Evolutionary conservation across 2,113 vertebrate genomes (phyloP), one percentile per base, ranked within the genome.

Genomic region (Pantherophis guttatus): DNA sequence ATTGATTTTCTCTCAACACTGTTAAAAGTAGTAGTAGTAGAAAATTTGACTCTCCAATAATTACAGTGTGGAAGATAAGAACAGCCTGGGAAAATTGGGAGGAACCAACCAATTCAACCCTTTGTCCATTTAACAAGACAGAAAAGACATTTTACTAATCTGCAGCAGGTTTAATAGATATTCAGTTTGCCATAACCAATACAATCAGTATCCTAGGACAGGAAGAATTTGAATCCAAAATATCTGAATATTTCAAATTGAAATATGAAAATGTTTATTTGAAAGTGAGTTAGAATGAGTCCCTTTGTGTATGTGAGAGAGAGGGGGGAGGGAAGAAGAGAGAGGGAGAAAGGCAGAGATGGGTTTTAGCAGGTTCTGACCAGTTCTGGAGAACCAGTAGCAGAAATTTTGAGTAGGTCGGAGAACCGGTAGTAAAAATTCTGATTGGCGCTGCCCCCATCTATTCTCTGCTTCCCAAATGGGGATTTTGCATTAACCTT

Each of bases 311-410:
- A 6, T 33, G 70, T 2, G 7, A 17, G 59, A 62, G 8, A 62
- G 24, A 8, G 3, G 23, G 26, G 10, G 9, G 29, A 9, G 3
- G 2, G 9, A 3, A 2, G 21, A 8, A 21, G 0, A 21, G 21
- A 21, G 17, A 58, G 55, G 59, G 8, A 59, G 58, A 8, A 0
- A 59, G 23, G 8, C 2, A 26, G 3, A 48, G 44, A 0, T 48
- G 44, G 44, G 44, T 48, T 48, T 48, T 5, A 48, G 44, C 44
- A 48, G 44, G 44, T 48, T 48, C 44, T 48, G 44, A 48, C 44
- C 44, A 48, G 44, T 48, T 48, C 44, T 48, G 44, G 44, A 48
- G 44, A 48, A 48, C 44, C 44, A 5, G 44, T 48, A 48, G 44
- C 44, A 2, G 4, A 48, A 48, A 48, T 48, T 48, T 48, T 48